Evolutionary conservation across 2,888 invertebrate species (phyloP), one percentile per base, ranked within the genome.

Genomic region (Agonopterix heracliana): DNA sequence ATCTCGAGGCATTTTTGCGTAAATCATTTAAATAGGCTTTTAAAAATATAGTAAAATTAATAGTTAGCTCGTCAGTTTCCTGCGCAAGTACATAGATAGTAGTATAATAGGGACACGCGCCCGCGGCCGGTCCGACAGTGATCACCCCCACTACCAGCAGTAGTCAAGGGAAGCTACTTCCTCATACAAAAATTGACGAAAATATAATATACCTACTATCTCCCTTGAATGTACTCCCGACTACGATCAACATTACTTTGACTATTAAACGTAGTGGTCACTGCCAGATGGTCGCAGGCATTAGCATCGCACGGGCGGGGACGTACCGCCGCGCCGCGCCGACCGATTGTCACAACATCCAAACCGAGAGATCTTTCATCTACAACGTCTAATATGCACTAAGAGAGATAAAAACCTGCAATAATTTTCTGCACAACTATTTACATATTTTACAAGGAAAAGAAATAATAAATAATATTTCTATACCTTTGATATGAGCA

Each of bases 391-490:
- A 77, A 68, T 68, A 75, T 71, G 74, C 66, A 74, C 76, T 78
- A 76, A 72, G 62, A 74, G 70, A 54, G 68, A 67, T 72, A 64
- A 70, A 66, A 71, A 65, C 67, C 68, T 65, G 67, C 68, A 71
- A 71, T 70, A 69, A 55, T 63, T 69, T 72, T 72, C 68, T 77
- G 76, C 75, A 73, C 68, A 74, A 73, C 66, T 87, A 87, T 87
- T 82, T 87, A 87, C 87, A 87, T 85, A 82, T 84, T 79, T 77
- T 87, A 87, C 87, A 87, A 78, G 74, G 77, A 65, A 78, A 76
- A 77, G 77, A 81, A 84, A 82, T 70, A 73, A 81, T 79, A 78
- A 52, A 78, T 77, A 76, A 76, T 68, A 70, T 80, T 81, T 80
- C 78, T 79, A 78, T 74, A 77, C 78, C 76, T 81, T 80, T 82